These are phyloP conservation scores for Bufotes viridis DNA, from an alignment of 2,797 vertebrate genomes.

Conservation along the genomic window DNA sequence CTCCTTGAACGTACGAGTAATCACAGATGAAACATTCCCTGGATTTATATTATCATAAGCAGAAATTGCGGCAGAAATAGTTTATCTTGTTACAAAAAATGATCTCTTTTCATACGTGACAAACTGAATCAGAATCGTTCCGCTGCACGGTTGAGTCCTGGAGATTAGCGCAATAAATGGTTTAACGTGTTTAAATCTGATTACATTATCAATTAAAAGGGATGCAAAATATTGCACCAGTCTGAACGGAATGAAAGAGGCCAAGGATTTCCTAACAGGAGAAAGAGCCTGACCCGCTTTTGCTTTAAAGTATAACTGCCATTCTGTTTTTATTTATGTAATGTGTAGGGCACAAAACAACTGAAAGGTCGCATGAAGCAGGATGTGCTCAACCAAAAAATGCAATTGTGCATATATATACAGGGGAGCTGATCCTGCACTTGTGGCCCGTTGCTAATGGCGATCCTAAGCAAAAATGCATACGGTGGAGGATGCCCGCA, in stretches of 20 bases:
- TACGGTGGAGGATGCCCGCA: no score
- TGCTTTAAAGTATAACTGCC: neutral
- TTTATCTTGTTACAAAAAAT: constrained; percentile 68
- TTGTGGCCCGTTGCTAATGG: no score
- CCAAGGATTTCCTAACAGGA: neutral
- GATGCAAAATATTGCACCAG: constrained; percentile 41
- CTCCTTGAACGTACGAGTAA: constrained; percentile 67
- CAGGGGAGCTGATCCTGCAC: no score
- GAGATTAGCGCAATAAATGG: constrained; percentile 56
- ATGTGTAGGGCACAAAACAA: no score
- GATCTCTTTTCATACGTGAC: constrained; percentile 64
- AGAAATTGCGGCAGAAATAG: constrained; percentile 67
- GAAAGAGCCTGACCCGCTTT: neutral
- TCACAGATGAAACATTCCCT: constrained; percentile 70
- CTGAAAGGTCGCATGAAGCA: no score
- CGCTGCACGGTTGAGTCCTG: constrained; percentile 35
- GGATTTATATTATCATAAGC: constrained; percentile 71
- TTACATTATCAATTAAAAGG: constrained; percentile 60
- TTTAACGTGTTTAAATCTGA: constrained; percentile 56
- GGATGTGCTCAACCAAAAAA: no score
- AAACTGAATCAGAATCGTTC: constrained; percentile 60
- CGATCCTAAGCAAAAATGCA: no score
- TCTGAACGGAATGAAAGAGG: neutral
- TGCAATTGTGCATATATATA: no score
- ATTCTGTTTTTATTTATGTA: no score